These are phyloP conservation scores for Procapra przewalskii DNA, from an alignment of 2,113 vertebrate genomes.

Conservation along the genomic window DNA sequence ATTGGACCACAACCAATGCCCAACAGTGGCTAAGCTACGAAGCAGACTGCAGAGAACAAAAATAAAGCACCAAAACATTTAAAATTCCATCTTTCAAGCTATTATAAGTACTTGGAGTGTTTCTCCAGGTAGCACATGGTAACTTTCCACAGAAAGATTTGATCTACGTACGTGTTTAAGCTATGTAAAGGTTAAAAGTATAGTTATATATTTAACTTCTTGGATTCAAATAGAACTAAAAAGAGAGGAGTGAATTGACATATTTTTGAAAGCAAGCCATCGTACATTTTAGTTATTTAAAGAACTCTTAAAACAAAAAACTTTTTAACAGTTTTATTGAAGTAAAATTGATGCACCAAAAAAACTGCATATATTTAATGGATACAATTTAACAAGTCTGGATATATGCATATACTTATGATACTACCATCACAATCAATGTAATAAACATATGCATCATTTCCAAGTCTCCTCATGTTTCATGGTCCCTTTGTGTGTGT, in stretches of 20 bases:
- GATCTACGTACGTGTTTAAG: not conserved
- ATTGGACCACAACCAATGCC: not conserved
- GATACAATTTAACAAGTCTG: not conserved
- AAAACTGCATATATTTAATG: not conserved
- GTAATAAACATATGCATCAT: not conserved
- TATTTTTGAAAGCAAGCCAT: not conserved
- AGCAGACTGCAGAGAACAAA: not conserved
- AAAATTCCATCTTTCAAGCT: not conserved
- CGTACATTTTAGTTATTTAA: not conserved
- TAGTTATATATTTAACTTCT: not conserved
- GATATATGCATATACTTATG: not conserved
- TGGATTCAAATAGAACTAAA: not conserved
- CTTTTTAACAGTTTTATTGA: not conserved
- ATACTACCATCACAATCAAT: not conserved
- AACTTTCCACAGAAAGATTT: not conserved
- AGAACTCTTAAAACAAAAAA: not conserved
- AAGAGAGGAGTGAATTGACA: not conserved
- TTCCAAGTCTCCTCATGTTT: not conserved
- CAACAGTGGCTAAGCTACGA: not conserved
- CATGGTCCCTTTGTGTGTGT: not conserved
- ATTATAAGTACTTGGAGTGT: not conserved
- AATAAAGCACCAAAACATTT: not conserved
- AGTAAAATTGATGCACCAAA: not conserved
- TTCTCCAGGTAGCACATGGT: not conserved
- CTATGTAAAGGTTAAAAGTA: not conserved